Conservation (phyloP, 92 coral and sea anemone genomes). For the Heliopora coerulea region DNA sequence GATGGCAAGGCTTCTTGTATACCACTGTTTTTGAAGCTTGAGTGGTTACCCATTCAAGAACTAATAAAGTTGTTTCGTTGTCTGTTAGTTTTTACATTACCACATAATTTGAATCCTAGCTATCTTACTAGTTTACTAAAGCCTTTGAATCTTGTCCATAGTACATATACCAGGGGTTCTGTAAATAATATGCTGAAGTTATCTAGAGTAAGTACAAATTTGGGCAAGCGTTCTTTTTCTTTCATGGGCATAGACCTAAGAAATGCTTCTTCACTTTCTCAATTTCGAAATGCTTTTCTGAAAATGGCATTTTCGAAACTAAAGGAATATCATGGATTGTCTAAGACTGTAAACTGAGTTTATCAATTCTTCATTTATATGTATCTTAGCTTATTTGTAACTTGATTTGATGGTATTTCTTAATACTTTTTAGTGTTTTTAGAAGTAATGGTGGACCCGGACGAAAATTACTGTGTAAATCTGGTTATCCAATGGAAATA, state of each 20-base stretch:
- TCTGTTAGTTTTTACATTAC: slow-evolving; percentile 10
- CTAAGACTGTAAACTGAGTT: too few species aligned
- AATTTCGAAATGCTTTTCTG: slow-evolving; percentile 1
- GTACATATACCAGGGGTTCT: too few species aligned
- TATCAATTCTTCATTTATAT: too few species aligned
- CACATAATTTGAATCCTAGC: slow-evolving; percentile 17
- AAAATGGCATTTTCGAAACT: slow-evolving; percentile 8
- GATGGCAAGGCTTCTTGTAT: slow-evolving; percentile 24
- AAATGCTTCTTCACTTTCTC: slow-evolving; percentile 19
- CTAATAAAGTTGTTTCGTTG: slow-evolving; percentile 26
- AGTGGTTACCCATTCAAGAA: slow-evolving; percentile 39
- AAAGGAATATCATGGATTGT: too few species aligned
- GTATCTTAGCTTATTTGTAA: too few species aligned
- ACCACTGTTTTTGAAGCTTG: slow-evolving; percentile 35
- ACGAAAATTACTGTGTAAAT: too few species aligned
- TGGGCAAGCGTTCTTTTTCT: slow-evolving; percentile 11
- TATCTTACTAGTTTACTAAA: slow-evolving; percentile 8
- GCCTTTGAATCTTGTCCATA: slow-evolving; percentile 26
- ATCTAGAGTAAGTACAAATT: slow-evolving; percentile 23
- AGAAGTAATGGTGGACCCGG: too few species aligned
- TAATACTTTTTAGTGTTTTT: too few species aligned
- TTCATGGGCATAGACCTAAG: slow-evolving; percentile 20
- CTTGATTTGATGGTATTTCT: too few species aligned
- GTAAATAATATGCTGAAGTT: slow-evolving; percentile 8
- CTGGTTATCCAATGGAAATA: too few species aligned